Evolutionary conservation across 2,888 invertebrate species (phyloP).

Genomic region (Scaptomyza tumidula): DNA sequence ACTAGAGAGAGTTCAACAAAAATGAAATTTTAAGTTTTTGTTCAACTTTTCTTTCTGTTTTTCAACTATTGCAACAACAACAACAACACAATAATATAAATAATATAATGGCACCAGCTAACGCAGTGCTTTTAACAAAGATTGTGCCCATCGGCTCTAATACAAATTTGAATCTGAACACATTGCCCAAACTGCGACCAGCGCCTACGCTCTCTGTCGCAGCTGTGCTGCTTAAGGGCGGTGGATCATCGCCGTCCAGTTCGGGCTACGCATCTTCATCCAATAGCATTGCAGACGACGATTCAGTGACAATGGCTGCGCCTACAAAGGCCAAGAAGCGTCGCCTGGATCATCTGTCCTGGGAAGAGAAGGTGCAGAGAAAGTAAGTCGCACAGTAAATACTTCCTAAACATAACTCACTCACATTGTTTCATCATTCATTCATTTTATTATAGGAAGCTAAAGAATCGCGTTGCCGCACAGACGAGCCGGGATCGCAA

Average conservation of each 20-base stretch:
- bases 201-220: slow-evolving; percentile 41
- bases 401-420: too few species aligned
- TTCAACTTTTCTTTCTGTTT: slow-evolving; percentile 5
- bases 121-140: slow-evolving; percentile 82
- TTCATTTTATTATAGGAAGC: slow-evolving; percentile 86
- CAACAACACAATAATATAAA: not conserved
- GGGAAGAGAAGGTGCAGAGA: slow-evolving; percentile 94
- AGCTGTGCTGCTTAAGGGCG: slow-evolving; percentile 53
- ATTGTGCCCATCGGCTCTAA: slow-evolving; percentile 80
- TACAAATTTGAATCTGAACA: slow-evolving; percentile 68
- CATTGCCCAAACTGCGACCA: slow-evolving; percentile 73
- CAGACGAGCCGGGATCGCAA: slow-evolving; percentile 98
- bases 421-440: too few species aligned
- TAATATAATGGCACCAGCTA: slow-evolving; percentile 63
- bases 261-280: slow-evolving; percentile 67
- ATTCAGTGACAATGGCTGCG: slow-evolving; percentile 35
- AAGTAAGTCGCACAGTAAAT: slow-evolving; percentile 86
- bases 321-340: slow-evolving; percentile 87
- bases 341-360: slow-evolving; percentile 91
- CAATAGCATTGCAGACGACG: slow-evolving; percentile 62
- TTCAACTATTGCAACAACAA: slow-evolving; percentile 12
- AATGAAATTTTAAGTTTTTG: slow-evolving; percentile 51
- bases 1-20: slow-evolving; percentile 24
- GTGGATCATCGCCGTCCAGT: slow-evolving; percentile 47
- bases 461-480: slow-evolving; percentile 98